Evolutionary conservation across 2,888 invertebrate genomes (phyloP).

Genomic region (Scaptomyza caliginosa): DNA sequence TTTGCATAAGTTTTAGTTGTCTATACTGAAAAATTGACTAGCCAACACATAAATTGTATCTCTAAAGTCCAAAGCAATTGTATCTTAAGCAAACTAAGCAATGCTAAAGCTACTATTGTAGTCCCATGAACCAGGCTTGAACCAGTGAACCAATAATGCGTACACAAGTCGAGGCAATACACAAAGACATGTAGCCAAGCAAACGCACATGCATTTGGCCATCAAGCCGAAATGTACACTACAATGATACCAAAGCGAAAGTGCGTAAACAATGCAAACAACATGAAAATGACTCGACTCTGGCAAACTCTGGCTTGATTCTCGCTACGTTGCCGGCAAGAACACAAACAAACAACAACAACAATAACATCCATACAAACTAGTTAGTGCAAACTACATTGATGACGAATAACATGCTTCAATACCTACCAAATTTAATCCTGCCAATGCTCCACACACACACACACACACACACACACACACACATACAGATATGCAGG

Average conservation of each 20-base stretch:
- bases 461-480: constrained; percentile 12
- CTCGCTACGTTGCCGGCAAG: constrained; percentile 9
- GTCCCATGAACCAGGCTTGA: not conserved
- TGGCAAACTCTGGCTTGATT: constrained; percentile 12
- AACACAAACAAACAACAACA: constrained; percentile 18
- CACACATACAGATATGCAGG: constrained; percentile 3
- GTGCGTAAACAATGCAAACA: constrained; percentile 81
- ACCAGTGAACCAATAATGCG: constrained; percentile 10
- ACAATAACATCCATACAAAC: constrained; percentile 41
- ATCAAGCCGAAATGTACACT: constrained; percentile 61
- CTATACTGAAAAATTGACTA: no score
- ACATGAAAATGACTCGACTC: constrained; percentile 47
- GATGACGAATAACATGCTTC: constrained; percentile 81
- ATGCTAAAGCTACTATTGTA: constrained; percentile 3
- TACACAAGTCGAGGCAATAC: constrained; percentile 11
- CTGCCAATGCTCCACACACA: constrained; percentile 58
- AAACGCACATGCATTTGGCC: constrained; percentile 18
- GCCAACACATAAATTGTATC: no score
- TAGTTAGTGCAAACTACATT: constrained; percentile 77
- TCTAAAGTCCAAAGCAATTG: not conserved
- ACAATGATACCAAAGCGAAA: constrained; percentile 82
- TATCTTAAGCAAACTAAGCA: not conserved
- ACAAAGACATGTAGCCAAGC: not conserved
- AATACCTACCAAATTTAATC: constrained; percentile 81
- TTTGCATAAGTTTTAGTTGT: no score